Conservation (phyloP, 2,113 vertebrate species). For the Abramis brama region DNA sequence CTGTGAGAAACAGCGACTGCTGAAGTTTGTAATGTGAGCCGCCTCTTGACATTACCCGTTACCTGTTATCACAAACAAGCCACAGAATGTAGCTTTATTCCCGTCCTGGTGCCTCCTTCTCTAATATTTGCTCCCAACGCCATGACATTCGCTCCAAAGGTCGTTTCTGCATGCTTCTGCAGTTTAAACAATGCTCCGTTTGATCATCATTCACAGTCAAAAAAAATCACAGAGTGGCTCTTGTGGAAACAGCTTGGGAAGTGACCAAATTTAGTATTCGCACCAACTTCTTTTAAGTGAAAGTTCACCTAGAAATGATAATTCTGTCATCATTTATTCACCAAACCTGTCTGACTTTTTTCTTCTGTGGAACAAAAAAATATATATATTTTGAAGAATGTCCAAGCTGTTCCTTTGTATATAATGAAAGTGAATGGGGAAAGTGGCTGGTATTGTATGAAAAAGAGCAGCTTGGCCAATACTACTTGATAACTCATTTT, state of each 20-base stretch:
- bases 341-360: no score
- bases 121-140: conserved; percentile 3
- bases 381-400: not conserved
- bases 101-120: conserved; percentile 11
- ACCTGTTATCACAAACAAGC: conserved; percentile 43
- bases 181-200: conserved; percentile 50
- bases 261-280: not conserved
- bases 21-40: conserved; percentile 40
- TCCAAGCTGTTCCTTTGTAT: not conserved
- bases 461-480: not conserved
- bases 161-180: conserved; percentile 41
- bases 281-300: conserved; percentile 33
- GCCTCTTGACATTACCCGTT: conserved; percentile 39
- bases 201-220: conserved; percentile 47
- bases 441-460: not conserved
- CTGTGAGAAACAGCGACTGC: conserved; percentile 1
- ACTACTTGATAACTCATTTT: not conserved
- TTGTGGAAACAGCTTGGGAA: not conserved
- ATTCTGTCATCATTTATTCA: not conserved
- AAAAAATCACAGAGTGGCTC: conserved; percentile 31
- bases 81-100: conserved; percentile 48
- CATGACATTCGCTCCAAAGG: conserved; percentile 55
- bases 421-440: not conserved
- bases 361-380: not conserved
- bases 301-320: not conserved